Evolutionary conservation across 2,113 vertebrate species (phyloP).

Genomic region (Bos javanicus): DNA sequence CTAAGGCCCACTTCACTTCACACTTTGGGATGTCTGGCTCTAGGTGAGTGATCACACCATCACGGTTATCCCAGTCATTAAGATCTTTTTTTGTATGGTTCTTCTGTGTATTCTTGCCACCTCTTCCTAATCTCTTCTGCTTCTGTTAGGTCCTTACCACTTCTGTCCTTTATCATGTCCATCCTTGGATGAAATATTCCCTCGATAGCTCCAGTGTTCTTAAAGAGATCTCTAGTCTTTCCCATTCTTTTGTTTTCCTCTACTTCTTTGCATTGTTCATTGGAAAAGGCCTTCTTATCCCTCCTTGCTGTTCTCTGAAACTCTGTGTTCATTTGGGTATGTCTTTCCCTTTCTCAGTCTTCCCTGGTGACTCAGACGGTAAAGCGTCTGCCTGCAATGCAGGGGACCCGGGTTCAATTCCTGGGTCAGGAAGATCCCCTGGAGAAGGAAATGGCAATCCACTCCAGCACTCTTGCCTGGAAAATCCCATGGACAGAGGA

Average conservation of each 20-base stretch:
- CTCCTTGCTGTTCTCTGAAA: neutral
- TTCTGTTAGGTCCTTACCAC: neutral
- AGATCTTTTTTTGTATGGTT: neutral
- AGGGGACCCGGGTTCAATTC: no score
- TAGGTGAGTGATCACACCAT: neutral
- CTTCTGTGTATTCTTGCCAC: neutral
- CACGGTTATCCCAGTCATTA: fast-evolving
- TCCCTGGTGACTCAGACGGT: no score
- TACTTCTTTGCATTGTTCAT: neutral
- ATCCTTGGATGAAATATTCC: neutral
- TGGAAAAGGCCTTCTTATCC: neutral
- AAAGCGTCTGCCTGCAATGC: no score
- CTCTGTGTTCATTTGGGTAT: neutral
- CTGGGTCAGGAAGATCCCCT: no score
- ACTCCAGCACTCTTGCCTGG: no score
- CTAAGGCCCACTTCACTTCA: neutral
- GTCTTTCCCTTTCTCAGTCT: neutral
- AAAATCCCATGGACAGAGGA: no score
- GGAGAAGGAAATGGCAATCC: no score
- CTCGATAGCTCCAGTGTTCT: neutral
- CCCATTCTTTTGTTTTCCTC: neutral
- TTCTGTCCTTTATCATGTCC: neutral
- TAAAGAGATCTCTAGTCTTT: neutral
- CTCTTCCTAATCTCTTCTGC: neutral
- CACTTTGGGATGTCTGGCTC: neutral